Base-by-base conservation (phyloP, 2,113 vertebrate species). In the Dascyllus trimaculatus region DNA sequence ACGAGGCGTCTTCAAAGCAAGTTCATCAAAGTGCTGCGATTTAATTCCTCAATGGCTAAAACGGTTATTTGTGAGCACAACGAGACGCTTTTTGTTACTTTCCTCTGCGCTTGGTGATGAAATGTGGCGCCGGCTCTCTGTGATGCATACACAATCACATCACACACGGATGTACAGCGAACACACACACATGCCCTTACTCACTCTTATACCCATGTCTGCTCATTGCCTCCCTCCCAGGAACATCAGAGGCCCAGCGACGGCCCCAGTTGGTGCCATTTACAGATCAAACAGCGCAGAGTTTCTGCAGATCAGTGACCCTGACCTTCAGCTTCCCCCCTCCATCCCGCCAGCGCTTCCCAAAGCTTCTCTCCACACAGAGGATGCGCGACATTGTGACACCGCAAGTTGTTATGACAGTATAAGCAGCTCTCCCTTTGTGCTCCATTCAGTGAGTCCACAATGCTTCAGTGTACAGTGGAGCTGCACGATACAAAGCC, bases 261-360 rank as follows among this genome's bases (percentile, higher is more conserved):
- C 51, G 15, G 53, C 66, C 78, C 66, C 69, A 85, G 73, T 87
- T 71, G 83, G 77, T 87, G 82, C 58, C 84, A 87, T 91, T 92
- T 89, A 86, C 83, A 88, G 87, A 90, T 90, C 82, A 90, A 90
- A 91, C 87, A 89, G 71, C 40, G 75, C 53, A 85, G 87, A 82
- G 82, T 85, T 85, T 71, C 67, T 69, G 84, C 85, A 78, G 69
- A 88, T 82, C 87, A 73, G 81, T 68, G 66, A 87, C 85, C 80
- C 79, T 90, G 87, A 93, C 87, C 87, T 90, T 89, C 79, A 84
- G 72, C 70, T 75, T n/a, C n/a, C 81, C 38, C 46, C 70, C 67
- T 84, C 75, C 66, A 38, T 88, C 85, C 76, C 75, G 62, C 51
- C 70, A 43, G 68, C 82, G 75, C 77, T 70, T 75, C 56, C 54